Base-by-base conservation (phyloP, 2,797 vertebrate species). In the Allobates femoralis region DNA sequence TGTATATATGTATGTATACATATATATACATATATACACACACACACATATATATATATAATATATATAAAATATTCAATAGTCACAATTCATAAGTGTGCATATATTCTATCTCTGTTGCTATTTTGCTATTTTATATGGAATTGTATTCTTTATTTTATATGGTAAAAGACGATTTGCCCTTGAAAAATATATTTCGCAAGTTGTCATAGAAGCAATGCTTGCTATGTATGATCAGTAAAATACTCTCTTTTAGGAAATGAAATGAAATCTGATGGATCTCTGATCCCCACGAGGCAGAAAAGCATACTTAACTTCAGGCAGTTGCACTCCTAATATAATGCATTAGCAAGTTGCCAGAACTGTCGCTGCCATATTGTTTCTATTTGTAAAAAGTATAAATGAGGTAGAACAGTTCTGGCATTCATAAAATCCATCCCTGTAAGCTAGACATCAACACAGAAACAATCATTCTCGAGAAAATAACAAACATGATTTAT, bases 191-290 rank as follows among this genome's bases (percentile, higher is more conserved):
- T 55, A 90, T 81, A 79, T 87, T 87, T 85, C 91, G 86, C 90
- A 90, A 77, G 83, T 53, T 86, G 84, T 91, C 90, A 91, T 86
- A 91, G 88, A 92, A 85, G 74, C 1, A n/a, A 90, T 93, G 93
- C 80, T 89, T 87, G 88, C 88, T 85, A 56, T 66, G 91, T 84
- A 76, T 41, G 69, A 90, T 80, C 91, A 89, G 88, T 91, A 91
- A 93, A 92, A 90, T 91, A 69, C 78, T 76, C 83, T 85, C 71
- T 88, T 91, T 60, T 86, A 92, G 89, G 90, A 91, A 90, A 91
- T 76, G 71, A 92, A 93, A 91, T 93, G 89, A 90, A 88, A 92
- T 89, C 89, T 91, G 91, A 92, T 89, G 83, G 86, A 83, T 89
- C 16, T 46, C 77, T 67, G 88, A 58, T 90, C 60, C 88, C 90